Evolutionary conservation across 2,113 vertebrate species (phyloP).

Genomic region (Hippocampus barbouri): DNA sequence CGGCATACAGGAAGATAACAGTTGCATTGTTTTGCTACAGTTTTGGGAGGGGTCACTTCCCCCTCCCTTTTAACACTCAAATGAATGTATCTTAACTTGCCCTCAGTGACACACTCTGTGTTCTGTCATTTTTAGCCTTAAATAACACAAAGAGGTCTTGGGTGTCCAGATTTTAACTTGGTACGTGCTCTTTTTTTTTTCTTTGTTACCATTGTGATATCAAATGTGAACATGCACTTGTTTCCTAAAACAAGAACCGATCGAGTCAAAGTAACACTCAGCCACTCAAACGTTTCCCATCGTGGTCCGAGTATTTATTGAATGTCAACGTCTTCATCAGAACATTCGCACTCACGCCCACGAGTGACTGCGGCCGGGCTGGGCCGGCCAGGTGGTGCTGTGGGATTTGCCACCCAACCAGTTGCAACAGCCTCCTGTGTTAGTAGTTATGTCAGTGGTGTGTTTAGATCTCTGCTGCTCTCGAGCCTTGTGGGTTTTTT

Average conservation of each 20-base stretch:
- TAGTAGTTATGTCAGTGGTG: conserved; percentile 53
- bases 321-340: conserved; percentile 34
- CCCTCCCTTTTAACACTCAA: conserved; percentile 37
- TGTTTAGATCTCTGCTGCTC: conserved; percentile 45
- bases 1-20: conserved; percentile 35
- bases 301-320: conserved; percentile 12
- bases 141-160: conserved; percentile 58
- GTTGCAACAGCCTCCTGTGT: conserved; percentile 36
- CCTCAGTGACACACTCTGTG: conserved; percentile 54
- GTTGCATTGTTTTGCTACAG: conserved; percentile 4
- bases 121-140: conserved; percentile 70
- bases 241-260: conserved; percentile 14
- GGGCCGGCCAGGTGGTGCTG: conserved; percentile 23
- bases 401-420: conserved; percentile 44
- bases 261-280: conserved; percentile 2
- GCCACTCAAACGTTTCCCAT: conserved; percentile 27
- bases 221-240: background rate
- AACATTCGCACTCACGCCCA: conserved; percentile 21
- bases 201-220: background rate
- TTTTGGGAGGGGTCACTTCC: conserved; percentile 13
- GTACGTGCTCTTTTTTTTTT: conserved; percentile 17
- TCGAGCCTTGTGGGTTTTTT: conserved; percentile 52
- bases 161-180: conserved; percentile 41
- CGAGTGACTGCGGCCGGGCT: conserved; percentile 30
- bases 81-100: conserved; percentile 75